phyloP scores from a whole-genome alignment of 2,888 invertebrate genomes.

The Rhagophthalmus giganteus region DNA sequence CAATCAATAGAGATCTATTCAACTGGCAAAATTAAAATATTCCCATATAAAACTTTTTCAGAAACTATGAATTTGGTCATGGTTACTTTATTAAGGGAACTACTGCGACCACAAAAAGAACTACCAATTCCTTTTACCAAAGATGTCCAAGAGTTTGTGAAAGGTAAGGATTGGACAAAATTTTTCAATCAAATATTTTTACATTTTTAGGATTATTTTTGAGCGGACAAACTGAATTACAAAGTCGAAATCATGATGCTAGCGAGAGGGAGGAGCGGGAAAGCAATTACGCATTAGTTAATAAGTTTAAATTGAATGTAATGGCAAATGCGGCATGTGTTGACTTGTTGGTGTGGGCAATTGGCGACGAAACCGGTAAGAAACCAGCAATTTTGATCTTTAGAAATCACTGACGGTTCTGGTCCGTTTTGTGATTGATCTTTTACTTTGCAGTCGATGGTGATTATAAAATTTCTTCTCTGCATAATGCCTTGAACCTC shows the following conservation, averaged over 20 bases:
- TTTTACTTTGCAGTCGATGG: constrained; percentile 66
- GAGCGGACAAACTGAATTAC: constrained; percentile 90
- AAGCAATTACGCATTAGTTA: constrained; percentile 77
- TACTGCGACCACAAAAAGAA: constrained; percentile 88
- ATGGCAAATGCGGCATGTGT: constrained; percentile 98
- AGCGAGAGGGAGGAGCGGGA: constrained; percentile 83
- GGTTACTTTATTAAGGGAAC: constrained; percentile 87
- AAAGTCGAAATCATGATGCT: constrained; percentile 81
- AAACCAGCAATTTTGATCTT: constrained; percentile 6
- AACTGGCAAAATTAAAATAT: constrained; percentile 70
- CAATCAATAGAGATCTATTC: constrained; percentile 79
- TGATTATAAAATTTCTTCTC: constrained; percentile 72
- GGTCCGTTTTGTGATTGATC: constrained; percentile 1
- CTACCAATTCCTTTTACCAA: constrained; percentile 87
- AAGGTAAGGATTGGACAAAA: constrained; percentile 40
- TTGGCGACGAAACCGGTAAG: constrained; percentile 92
- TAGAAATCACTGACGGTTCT: not conserved
- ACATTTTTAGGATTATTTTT: constrained; percentile 70
- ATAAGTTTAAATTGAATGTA: constrained; percentile 92
- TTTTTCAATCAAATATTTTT: not conserved
- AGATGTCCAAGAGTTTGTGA: constrained; percentile 73
- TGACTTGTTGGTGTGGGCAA: constrained; percentile 96
- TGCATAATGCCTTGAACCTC: constrained; percentile 73
- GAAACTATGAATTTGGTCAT: constrained; percentile 93
- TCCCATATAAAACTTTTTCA: constrained; percentile 92